Percentiles rank a stretch among this genome's conserved stretches.
Conservation (phyloP, 2,113 vertebrate genomes). For the Ariopsis seemanni region DNA sequence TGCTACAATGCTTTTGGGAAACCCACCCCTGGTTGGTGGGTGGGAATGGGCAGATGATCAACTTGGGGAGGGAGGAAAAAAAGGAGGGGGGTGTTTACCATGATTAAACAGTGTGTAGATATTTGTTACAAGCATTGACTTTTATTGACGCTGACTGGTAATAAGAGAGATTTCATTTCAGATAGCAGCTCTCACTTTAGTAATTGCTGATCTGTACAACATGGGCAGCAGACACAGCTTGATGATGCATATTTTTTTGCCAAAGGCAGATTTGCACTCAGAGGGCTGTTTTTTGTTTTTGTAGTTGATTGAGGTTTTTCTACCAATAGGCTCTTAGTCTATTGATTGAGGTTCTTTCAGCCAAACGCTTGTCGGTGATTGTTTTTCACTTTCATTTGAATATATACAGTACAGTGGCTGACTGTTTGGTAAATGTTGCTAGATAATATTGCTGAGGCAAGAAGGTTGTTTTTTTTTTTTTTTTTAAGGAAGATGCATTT, state of each 20-base stretch:
- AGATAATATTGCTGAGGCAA: neutral
- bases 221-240: neutral
- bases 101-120: neutral
- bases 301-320: neutral
- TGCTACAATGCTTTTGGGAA: too few species aligned
- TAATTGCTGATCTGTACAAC: neutral
- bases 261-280: neutral
- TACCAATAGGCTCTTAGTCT: neutral
- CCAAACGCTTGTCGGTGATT: neutral
- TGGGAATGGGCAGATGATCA: neutral
- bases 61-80: neutral
- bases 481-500: neutral
- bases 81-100: neutral
- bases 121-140: too few species aligned
- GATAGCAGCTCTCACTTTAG: neutral
- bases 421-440: neutral
- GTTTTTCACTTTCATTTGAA: neutral
- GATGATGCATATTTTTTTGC: neutral
- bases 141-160: neutral
- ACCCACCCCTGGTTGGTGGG: too few species aligned
- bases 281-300: neutral
- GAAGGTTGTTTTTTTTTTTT: neutral
- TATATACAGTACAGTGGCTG: neutral
- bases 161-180: neutral
- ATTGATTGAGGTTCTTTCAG: neutral